A percentile compares a stretch with the other conserved stretches of the same genome.
Evolutionary conservation across 2,113 vertebrate genomes (phyloP).

Genomic region (Corythornis vintsioides): DNA sequence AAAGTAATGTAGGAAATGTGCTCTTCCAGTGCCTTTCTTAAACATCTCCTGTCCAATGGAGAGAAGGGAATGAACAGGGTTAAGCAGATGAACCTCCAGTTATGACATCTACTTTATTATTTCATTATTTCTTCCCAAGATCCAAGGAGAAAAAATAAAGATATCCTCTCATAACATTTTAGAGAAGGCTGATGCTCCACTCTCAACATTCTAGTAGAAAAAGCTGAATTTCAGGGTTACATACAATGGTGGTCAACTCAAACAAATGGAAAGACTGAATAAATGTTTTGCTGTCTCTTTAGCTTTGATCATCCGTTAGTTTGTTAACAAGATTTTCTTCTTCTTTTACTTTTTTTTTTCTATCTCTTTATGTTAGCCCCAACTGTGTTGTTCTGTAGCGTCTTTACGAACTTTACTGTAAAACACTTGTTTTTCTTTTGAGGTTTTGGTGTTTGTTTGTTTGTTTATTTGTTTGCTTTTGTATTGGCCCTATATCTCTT

Average conservation of each 20-base stretch:
- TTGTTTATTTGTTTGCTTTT: background rate
- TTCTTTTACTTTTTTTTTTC: background rate
- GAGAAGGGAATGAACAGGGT: background rate
- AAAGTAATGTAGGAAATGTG: background rate
- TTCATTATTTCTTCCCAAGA: background rate
- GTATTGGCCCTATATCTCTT: background rate
- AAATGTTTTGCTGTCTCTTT: background rate
- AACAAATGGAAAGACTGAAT: background rate
- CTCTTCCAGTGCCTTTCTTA: background rate
- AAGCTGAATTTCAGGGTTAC: background rate
- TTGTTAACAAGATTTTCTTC: background rate
- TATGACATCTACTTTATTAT: background rate
- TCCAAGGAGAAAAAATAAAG: background rate
- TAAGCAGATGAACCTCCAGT: background rate
- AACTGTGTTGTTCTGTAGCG: background rate
- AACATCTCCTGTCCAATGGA: background rate
- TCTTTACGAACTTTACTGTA: background rate
- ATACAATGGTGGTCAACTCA: background rate
- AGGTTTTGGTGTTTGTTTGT: too few species aligned
- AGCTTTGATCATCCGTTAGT: background rate
- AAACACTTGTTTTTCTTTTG: background rate
- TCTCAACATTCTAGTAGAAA: background rate
- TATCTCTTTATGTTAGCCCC: background rate
- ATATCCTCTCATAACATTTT: background rate
- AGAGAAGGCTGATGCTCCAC: background rate